Evolutionary conservation across 2,797 vertebrate species (phyloP).

Genomic region (Parambassis ranga): DNA sequence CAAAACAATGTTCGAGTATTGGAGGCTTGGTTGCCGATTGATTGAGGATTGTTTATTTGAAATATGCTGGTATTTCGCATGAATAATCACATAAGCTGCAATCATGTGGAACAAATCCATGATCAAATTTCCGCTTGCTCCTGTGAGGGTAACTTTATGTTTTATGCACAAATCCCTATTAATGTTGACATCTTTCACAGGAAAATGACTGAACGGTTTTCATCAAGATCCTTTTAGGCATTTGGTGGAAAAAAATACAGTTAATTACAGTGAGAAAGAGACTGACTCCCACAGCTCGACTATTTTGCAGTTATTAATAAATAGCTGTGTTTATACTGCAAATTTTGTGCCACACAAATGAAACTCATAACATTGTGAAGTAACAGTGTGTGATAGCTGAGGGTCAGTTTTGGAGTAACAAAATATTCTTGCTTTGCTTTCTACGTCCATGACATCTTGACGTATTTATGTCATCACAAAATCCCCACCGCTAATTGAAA

Average conservation of each 20-base stretch:
- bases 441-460: conserved; percentile 3
- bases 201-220: conserved; percentile 18
- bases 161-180: conserved; percentile 23
- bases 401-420: conserved; percentile 6
- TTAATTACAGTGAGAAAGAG: conserved; percentile 19
- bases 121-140: conserved; percentile 16
- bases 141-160: conserved; percentile 11
- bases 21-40: background rate
- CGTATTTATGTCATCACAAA: background rate
- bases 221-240: conserved; percentile 9
- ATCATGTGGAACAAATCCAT: conserved; percentile 35
- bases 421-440: conserved; percentile 14
- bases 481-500: background rate
- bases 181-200: conserved; percentile 16
- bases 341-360: background rate
- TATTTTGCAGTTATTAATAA: conserved; percentile 21
- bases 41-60: conserved; percentile 14
- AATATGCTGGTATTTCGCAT: conserved; percentile 26
- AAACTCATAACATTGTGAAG: conserved; percentile 2
- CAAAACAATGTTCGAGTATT: background rate
- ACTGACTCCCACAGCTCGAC: conserved; percentile 1
- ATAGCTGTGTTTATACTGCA: conserved; percentile 1
- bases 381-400: background rate
- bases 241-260: conserved; percentile 16
- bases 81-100: conserved; percentile 36